A percentile compares a stretch with the other conserved stretches of the same genome.
Conservation (phyloP, 2,888 invertebrate species). For the Caenorhabditis sinica region DNA sequence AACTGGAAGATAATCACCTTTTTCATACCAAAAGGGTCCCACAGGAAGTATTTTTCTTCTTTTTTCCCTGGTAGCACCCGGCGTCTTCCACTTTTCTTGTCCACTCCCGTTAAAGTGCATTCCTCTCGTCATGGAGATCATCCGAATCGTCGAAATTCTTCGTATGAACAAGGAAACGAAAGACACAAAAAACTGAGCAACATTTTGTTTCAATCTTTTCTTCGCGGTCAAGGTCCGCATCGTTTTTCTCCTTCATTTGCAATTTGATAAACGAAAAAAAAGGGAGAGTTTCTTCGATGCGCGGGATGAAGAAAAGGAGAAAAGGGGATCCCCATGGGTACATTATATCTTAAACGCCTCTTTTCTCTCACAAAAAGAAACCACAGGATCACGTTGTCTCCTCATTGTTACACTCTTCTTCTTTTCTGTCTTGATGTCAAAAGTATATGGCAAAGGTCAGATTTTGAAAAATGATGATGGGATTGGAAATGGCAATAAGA, state of each 20-base stretch:
- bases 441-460: slow-evolving; percentile 51
- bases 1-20: slow-evolving; percentile 17
- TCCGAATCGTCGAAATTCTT: background rate
- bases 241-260: slow-evolving; percentile 22
- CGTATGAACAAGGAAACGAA: background rate
- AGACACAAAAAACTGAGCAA: background rate
- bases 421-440: slow-evolving; percentile 21
- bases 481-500: slow-evolving; percentile 7
- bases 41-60: slow-evolving; percentile 37
- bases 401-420: slow-evolving; percentile 15
- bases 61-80: slow-evolving; percentile 20
- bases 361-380: slow-evolving; percentile 17
- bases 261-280: slow-evolving; percentile 62
- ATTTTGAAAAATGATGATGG: slow-evolving; percentile 53
- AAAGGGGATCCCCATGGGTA: slow-evolving; percentile 54
- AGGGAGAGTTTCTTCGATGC: slow-evolving; percentile 6
- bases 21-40: slow-evolving; percentile 30
- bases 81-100: slow-evolving; percentile 45
- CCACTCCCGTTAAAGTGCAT: slow-evolving; percentile 14
- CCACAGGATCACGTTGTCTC: slow-evolving; percentile 40
- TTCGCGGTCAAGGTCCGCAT: slow-evolving; percentile 33
- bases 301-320: slow-evolving; percentile 7
- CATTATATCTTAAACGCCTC: slow-evolving; percentile 66
- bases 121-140: slow-evolving; percentile 30
- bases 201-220: slow-evolving; percentile 24